These are phyloP conservation scores for Nesoenas mayeri DNA, from an alignment of 2,113 vertebrate species.

Conservation along the genomic window DNA sequence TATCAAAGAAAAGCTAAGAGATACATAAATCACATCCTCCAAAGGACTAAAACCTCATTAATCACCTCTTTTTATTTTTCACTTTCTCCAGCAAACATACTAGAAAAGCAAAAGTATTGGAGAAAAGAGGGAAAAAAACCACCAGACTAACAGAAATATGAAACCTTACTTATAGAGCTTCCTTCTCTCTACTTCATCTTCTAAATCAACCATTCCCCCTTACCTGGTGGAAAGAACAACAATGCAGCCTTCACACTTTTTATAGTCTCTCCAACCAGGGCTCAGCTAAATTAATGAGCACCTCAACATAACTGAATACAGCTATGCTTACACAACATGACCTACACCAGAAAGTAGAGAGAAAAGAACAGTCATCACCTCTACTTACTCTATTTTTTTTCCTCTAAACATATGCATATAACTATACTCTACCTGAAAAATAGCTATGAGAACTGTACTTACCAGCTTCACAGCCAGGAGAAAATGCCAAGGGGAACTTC, in stretches of 20 bases:
- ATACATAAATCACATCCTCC: neutral
- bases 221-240: too few relatives aligned
- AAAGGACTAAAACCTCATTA: neutral
- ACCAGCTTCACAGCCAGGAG: neutral
- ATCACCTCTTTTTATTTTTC: neutral
- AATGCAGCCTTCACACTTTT: neutral
- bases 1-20: neutral
- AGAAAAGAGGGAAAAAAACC: accelerated
- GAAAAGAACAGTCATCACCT: accelerated
- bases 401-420: neutral
- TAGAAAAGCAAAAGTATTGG: accelerated
- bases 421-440: neutral
- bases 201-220: neutral
- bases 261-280: neutral
- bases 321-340: neutral
- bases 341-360: neutral
- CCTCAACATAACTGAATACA: neutral
- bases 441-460: neutral
- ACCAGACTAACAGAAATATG: accelerated
- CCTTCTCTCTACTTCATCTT: accelerated
- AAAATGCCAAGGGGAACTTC: neutral
- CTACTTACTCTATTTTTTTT: neutral
- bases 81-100: accelerated
- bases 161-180: neutral
- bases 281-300: neutral